Evolutionary conservation across 2,797 vertebrate genomes (phyloP), one percentile per base, ranked within the genome.

Genomic region (Botia kubotai): DNA sequence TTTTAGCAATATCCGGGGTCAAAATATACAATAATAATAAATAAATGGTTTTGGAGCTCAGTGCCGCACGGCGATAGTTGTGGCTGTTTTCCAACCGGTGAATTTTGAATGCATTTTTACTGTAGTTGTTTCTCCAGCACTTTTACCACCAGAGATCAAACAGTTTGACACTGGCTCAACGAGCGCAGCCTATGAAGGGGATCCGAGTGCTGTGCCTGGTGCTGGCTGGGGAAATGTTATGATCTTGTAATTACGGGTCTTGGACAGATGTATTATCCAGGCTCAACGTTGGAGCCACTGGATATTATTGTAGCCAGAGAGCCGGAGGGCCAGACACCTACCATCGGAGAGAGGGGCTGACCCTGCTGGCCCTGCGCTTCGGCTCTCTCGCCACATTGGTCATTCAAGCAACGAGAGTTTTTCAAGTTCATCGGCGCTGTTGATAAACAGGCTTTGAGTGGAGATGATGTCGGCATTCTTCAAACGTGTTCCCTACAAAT

Each of bases 261-360:
- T 93, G 95, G 95, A 96, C 95, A 96, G 95, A 96, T 96, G 94
- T 90, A 96, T 96, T 96, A 95, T 94, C 94, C 95, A 96, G 95
- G 94, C 95, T 94, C 94, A 91, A 75, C 84, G 92, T 92, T 95
- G 95, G 95, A 96, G 95, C 95, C 95, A 96, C 94, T 95, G 95
- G 93, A 93, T 95, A 95, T 96, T 95, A 95, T 94, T 95, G 94
- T 93, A 95, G 93, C 93, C 94, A 93, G 91, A 92, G 93, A 81
- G 75, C 92, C 91, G 89, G 87, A 91, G 92, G 91, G 93, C 93
- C 92, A 91, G 93, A 93, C 92, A 91, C 85, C 87, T 93, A 93
- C 93, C 93, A 33, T 48, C 92, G 93, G 91, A 92, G 93, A 89
- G 83, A 87, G 90, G 63, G 91, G 89, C 92, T 92, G 90, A 90